These are phyloP conservation scores for Yasuhikotakia modesta DNA, from an alignment of 2,797 vertebrate genomes.

Conservation along the genomic window DNA sequence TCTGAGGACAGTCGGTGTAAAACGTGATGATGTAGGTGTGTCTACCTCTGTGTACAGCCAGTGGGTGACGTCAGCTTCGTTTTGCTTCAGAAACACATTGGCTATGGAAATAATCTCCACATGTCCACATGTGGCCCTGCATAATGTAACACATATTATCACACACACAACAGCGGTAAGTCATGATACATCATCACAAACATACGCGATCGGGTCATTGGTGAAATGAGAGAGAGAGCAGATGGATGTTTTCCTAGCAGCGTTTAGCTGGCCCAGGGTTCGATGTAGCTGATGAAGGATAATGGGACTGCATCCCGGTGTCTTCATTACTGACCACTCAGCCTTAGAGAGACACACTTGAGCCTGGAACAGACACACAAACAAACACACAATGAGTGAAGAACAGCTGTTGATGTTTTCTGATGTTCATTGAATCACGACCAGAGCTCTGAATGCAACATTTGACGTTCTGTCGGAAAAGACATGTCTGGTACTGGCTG, in stretches of 20 bases:
- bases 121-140: conserved; percentile 68
- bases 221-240: conserved; percentile 82
- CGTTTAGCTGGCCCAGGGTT: conserved; percentile 79
- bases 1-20: neutral
- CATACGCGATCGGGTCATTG: conserved; percentile 72
- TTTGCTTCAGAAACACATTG: conserved; percentile 80
- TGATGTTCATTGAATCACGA: neutral
- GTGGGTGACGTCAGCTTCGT: conserved; percentile 72
- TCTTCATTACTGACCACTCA: conserved; percentile 82
- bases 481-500: too few relatives aligned
- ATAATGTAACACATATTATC: too few relatives aligned
- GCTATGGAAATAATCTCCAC: conserved; percentile 87
- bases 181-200: neutral
- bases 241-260: conserved; percentile 77
- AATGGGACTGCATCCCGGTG: conserved; percentile 71
- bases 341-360: conserved; percentile 83
- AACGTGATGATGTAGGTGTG: neutral
- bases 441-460: neutral
- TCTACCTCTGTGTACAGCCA: conserved; percentile 84
- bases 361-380: conserved; percentile 68
- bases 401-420: neutral
- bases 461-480: conserved; percentile 2
- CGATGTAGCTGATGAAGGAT: conserved; percentile 79
- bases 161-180: neutral
- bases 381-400: conserved; percentile 13